These are phyloP conservation scores for Perodicticus potto DNA, from an alignment of 2,797 vertebrate species.

Conservation along the genomic window DNA sequence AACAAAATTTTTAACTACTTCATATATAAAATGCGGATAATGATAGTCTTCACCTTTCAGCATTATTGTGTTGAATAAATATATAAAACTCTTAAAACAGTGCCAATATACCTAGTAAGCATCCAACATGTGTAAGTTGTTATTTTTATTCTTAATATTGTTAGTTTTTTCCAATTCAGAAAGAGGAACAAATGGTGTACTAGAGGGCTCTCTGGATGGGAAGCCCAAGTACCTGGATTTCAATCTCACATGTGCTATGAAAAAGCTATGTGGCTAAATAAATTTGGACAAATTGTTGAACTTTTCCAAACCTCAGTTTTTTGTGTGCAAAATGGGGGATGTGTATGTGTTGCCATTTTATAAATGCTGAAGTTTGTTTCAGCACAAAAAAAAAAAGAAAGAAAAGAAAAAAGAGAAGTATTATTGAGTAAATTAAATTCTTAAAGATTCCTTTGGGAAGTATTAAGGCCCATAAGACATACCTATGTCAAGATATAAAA, in stretches of 20 bases:
- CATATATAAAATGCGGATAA: not conserved
- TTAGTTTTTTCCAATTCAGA: conserved; percentile 6
- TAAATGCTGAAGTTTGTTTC: not conserved
- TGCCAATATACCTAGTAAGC: not conserved
- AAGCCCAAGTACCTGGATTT: not conserved
- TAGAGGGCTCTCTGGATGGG: not conserved
- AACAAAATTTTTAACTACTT: not conserved
- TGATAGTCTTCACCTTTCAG: not conserved
- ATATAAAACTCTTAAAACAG: not conserved
- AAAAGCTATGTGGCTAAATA: not conserved
- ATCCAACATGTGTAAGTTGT: not conserved
- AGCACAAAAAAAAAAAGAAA: not conserved
- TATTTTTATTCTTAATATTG: not conserved
- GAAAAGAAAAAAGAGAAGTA: not conserved
- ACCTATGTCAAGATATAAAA: not conserved
- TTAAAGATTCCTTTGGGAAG: not conserved
- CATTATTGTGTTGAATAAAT: not conserved
- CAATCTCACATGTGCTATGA: not conserved
- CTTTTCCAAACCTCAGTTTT: not conserved
- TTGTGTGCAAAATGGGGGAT: not conserved
- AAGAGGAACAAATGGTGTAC: not conserved
- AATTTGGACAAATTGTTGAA: not conserved
- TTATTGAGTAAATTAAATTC: not conserved
- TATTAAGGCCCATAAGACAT: not conserved
- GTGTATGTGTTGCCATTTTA: not conserved